phyloP scores from a whole-genome alignment of 2,888 invertebrate species.

The Caenorhabditis zanzibari region DNA sequence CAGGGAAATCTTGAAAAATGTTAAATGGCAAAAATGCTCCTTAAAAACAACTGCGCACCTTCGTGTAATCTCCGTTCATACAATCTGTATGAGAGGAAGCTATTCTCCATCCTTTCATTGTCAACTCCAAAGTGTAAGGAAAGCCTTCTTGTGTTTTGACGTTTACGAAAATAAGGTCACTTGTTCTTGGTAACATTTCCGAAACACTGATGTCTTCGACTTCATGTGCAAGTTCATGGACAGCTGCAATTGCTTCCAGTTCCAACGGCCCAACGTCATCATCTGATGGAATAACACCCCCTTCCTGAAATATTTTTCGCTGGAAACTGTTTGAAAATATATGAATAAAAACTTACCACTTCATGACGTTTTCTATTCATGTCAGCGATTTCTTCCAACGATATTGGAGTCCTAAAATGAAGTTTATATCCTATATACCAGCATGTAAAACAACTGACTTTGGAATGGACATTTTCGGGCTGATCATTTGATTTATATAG shows the following conservation, averaged over 20 bases:
- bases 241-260: constrained; percentile 88
- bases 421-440: neutral
- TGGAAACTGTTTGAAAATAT: neutral
- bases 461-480: constrained; percentile 56
- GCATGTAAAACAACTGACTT: constrained; percentile 48
- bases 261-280: constrained; percentile 78
- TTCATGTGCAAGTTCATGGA: constrained; percentile 89
- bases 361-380: constrained; percentile 78
- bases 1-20: constrained; percentile 73
- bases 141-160: constrained; percentile 89
- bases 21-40: neutral
- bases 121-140: constrained; percentile 89
- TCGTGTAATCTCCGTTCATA: constrained; percentile 82
- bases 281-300: constrained; percentile 65
- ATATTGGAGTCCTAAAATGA: constrained; percentile 75
- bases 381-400: constrained; percentile 81
- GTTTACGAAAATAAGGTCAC: constrained; percentile 88
- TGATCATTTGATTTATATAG: constrained; percentile 55
- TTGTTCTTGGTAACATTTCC: constrained; percentile 86
- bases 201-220: constrained; percentile 87
- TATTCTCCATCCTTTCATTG: constrained; percentile 85
- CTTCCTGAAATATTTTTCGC: constrained; percentile 64
- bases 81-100: constrained; percentile 80
- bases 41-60: constrained; percentile 45
- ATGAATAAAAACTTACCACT: constrained; percentile 43